Conservation (phyloP, 1,140 invertebrate species). For the Drosophila nigrodunni region DNA sequence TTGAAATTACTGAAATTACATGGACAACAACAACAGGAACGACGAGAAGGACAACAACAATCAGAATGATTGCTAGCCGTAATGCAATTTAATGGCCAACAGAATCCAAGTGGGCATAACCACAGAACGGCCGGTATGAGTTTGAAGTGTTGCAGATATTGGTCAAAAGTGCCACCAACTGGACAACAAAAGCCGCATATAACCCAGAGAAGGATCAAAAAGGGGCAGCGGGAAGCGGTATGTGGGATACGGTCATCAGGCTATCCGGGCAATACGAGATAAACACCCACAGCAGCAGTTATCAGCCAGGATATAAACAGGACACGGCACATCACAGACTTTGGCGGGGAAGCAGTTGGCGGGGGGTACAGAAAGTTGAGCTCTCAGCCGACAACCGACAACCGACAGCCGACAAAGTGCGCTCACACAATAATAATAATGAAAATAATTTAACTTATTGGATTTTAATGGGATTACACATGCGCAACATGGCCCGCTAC, state of each 20-base stretch:
- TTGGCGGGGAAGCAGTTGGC: too few relatives aligned
- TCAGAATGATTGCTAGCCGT: conserved; percentile 72
- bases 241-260: background rate
- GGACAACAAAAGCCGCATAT: conserved; percentile 59
- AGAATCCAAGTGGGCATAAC: conserved; percentile 46
- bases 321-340: conserved; percentile 16
- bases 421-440: conserved; percentile 80
- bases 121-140: conserved; percentile 53
- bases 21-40: conserved; percentile 17
- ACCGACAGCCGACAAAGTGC: conserved; percentile 60
- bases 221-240: background rate
- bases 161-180: conserved; percentile 70
- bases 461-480: conserved; percentile 84
- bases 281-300: conserved; percentile 64
- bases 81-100: conserved; percentile 78
- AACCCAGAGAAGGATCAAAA: too few relatives aligned
- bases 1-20: conserved; percentile 54
- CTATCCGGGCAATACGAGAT: conserved; percentile 41
- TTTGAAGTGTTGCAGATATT: conserved; percentile 80
- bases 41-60: conserved; percentile 38
- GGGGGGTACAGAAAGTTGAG: conserved; percentile 28
- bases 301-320: conserved; percentile 51
- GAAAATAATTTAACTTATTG: conserved; percentile 84
- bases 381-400: conserved; percentile 35
- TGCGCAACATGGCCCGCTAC: conserved; percentile 70